These are phyloP conservation scores for Onychostoma macrolepis DNA, from an alignment of 2,113 vertebrate species.

Conservation along the genomic window DNA sequence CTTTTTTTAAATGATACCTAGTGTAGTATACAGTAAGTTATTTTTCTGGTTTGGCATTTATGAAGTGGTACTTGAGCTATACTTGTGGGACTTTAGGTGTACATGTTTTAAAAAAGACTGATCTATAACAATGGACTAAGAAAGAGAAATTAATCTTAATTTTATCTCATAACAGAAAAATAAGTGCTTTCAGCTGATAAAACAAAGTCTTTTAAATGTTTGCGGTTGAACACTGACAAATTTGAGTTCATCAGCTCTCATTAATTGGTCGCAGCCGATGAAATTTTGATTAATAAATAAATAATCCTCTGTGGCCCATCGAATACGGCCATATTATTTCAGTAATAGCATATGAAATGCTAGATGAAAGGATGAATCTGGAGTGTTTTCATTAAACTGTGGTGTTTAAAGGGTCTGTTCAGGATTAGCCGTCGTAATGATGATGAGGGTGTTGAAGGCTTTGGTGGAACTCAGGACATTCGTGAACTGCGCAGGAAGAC, in stretches of 20 bases:
- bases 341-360: conserved; percentile 17
- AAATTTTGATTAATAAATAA: conserved; percentile 19
- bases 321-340: conserved; percentile 11
- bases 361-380: conserved; percentile 29
- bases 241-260: conserved; percentile 2
- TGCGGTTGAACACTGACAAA: not conserved
- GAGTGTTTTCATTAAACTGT: conserved; percentile 35
- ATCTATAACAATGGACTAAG: not conserved
- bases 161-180: conserved; percentile 17
- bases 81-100: not conserved
- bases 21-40: too few species aligned
- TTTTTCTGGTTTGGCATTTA: not conserved
- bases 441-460: conserved; percentile 33
- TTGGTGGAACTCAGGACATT: conserved; percentile 47
- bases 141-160: not conserved
- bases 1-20: too few species aligned
- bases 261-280: not conserved
- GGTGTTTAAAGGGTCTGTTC: conserved; percentile 36
- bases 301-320: not conserved
- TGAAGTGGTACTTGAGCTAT: not conserved
- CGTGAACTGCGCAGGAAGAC: conserved; percentile 45
- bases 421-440: conserved; percentile 37
- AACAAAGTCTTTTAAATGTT: conserved; percentile 20
- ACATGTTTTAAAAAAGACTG: not conserved
- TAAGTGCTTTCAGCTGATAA: conserved; percentile 33